Evolutionary conservation across 2,888 invertebrate species (phyloP).

Genomic region (Thereva unica): DNA sequence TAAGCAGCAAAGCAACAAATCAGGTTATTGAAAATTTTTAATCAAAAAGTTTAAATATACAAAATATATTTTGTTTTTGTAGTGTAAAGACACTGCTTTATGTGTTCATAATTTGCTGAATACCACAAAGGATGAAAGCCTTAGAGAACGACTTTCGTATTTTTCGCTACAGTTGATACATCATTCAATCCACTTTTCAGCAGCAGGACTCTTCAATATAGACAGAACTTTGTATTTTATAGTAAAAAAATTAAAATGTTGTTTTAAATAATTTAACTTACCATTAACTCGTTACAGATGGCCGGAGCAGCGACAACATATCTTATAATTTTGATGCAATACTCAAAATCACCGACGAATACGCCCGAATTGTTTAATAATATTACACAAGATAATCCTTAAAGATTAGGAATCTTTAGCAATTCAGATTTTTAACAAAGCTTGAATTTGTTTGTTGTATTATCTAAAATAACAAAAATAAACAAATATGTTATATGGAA

Average conservation of each 20-base stretch:
- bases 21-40: constrained; percentile 46
- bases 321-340: constrained; percentile 56
- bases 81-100: constrained; percentile 48
- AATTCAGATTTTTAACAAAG: too few relatives aligned
- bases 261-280: background rate
- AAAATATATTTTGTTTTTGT: background rate
- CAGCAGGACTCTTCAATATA: constrained; percentile 55
- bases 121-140: constrained; percentile 50
- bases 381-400: too few relatives aligned
- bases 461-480: too few relatives aligned
- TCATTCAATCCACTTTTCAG: constrained; percentile 54
- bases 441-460: too few relatives aligned
- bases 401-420: too few relatives aligned
- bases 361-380: too few relatives aligned
- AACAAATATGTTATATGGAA: too few relatives aligned
- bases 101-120: constrained; percentile 55
- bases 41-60: background rate
- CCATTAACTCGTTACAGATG: constrained; percentile 47
- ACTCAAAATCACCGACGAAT: constrained; percentile 43
- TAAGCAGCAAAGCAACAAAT: constrained; percentile 54
- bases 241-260: constrained; percentile 44
- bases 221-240: constrained; percentile 57
- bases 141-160: constrained; percentile 51
- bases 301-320: constrained; percentile 56
- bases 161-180: constrained; percentile 54